Base-by-base conservation (phyloP, 2,113 vertebrate genomes). In the Siniperca knerii region DNA sequence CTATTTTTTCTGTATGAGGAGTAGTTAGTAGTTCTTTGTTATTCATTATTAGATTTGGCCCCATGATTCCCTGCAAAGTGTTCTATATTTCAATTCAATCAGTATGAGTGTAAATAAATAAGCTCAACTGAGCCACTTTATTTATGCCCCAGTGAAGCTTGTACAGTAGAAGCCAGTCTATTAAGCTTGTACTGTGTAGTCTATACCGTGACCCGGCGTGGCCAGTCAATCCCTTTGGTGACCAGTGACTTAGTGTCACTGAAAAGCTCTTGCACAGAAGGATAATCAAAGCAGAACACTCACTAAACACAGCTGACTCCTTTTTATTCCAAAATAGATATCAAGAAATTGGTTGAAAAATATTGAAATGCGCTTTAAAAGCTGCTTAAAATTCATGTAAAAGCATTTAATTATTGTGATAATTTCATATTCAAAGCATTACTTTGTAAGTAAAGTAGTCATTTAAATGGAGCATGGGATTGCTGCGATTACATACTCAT, bases 201-300 rank as follows among this genome's bases (percentile, higher is more conserved):
- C 79, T 4, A 18, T 23, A 42, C 40, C 0, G 23, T 77, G 81
- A 15, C 83, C 87, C 23, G 74, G 33, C 35, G 10, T 33, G 81
- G 62, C 81, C 81, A 5, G 37, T 71, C 72, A 68, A 86, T 89
- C 87, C 68, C 35, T n/a, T 50, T 29, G 42, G 40, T 62, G 68
- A 81, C 62, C 66, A 15, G 42, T 70, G 65, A 83, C 64, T 83
- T 77, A 70, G 54, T 25, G 65, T 79, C 67, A n/a, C 42, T 57
- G 54, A 80, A 70, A 87, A 81, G 40, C 85, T 89, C 52, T 69
- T 72, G 48, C 21, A 75, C 74, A 42, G 48, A 69, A 42, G 44
- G 37, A 54, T 61, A 74, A 84, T 74, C 74, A 74, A 76, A 73
- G 69, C 76, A 66, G 46, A 68, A 1, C 58, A 20, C 44, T 35